Base-by-base conservation (phyloP, 2,113 vertebrate genomes). In the Excalfactoria chinensis region DNA sequence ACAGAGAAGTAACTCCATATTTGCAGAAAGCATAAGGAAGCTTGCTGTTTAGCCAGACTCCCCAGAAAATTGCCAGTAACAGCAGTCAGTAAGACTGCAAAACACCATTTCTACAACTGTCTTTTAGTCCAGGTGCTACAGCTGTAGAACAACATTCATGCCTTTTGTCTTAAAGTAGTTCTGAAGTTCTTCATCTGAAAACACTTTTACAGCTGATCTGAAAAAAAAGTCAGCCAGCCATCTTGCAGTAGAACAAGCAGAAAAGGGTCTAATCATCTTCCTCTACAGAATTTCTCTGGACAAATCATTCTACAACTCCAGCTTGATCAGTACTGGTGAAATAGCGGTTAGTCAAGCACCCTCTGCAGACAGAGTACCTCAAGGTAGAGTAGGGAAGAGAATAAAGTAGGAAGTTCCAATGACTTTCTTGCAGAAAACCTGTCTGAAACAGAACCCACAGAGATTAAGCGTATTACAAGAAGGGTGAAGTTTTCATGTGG, bases 71-170 rank as follows among this genome's bases (percentile, higher is more conserved):
- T 49, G 22, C 19, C 23, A 40, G 19, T 37, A 71, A 69, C 37
- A 82, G 44, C 19, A 34, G 10, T 14, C 1, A 0, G 51, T 66
- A 0, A 0, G 30, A n/a, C 4, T 1, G 5, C 1, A 21, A 41
- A 78, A 81, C 30, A 2, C 9, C 15, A 7, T 18, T 64, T 9
- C 46, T 53, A 43, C 8, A 53, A 3, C 15, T 59, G 34, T 44
- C 2, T 71, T 17, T 30, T 73, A 35, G 32, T 72, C 20, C 32
- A 90, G 40, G 63, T 6, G 13, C 11, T 40, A 14, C 8, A 79
- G 8, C 22, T 75, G 19, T 5, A 83, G n/a, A 67, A 30, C 4
- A 41, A n/a, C 10, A 48, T 41, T 32, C 63, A 2, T 48, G 23
- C 7, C 35, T 56, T 81, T 37, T 35, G n/a, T 16, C 58, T 44